These are phyloP conservation scores for Salticus scenicus DNA, from an alignment of 2,888 invertebrate genomes.

Conservation along the genomic window DNA sequence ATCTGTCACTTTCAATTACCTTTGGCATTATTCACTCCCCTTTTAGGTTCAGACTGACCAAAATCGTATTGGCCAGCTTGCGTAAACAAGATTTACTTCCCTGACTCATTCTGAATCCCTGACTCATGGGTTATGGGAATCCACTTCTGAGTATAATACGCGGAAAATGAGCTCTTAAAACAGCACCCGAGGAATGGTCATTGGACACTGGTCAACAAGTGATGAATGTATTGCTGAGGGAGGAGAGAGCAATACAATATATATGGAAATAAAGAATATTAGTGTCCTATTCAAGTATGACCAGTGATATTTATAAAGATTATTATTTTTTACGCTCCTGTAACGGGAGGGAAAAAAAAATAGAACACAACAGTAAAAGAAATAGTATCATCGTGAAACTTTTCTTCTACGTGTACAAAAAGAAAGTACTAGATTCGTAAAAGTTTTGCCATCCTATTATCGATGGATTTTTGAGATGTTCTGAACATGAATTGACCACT, in stretches of 20 bases:
- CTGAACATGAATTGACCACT: too few species aligned
- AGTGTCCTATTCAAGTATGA: too few species aligned
- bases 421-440: too few species aligned
- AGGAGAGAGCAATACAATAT: neutral
- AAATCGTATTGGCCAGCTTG: neutral
- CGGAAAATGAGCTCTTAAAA: neutral
- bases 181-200: neutral
- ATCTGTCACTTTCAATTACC: neutral
- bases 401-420: too few species aligned
- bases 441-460: too few species aligned
- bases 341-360: too few species aligned
- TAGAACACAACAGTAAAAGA: too few species aligned
- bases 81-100: neutral
- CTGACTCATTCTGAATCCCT: neutral
- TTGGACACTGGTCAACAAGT: neutral
- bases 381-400: too few species aligned
- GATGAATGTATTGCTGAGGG: neutral
- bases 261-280: neutral
- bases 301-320: too few species aligned
- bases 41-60: too few species aligned
- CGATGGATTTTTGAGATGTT: too few species aligned
- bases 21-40: neutral
- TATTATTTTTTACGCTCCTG: too few species aligned
- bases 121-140: neutral
- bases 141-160: neutral